phyloP scores from a whole-genome alignment of 2,797 vertebrate genomes.

The Hydrocynus forskahlii region DNA sequence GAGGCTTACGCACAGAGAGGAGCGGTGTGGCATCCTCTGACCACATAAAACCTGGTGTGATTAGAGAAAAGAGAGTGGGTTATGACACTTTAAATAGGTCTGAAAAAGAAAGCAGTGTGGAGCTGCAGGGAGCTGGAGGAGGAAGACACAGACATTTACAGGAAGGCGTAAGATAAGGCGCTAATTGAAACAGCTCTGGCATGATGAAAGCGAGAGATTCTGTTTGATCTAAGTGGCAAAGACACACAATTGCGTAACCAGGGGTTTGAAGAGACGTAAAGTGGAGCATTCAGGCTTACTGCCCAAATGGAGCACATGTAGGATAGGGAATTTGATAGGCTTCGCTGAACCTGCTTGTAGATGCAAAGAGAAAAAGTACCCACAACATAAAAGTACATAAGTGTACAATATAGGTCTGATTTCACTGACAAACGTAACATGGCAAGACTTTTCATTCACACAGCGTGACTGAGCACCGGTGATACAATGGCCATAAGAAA shows the following conservation, averaged over 20 bases:
- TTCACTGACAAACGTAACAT: too few species aligned
- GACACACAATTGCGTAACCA: neutral
- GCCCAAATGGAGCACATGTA: neutral
- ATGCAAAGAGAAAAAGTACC: neutral
- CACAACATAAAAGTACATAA: too few species aligned
- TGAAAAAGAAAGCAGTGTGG: conserved; percentile 10
- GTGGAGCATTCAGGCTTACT: neutral
- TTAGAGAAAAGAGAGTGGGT: conserved; percentile 1
- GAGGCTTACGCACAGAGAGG: conserved; percentile 13
- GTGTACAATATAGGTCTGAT: too few species aligned
- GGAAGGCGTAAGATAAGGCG: conserved; percentile 15
- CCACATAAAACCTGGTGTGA: neutral
- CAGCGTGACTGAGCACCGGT: too few species aligned
- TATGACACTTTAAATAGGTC: conserved; percentile 19
- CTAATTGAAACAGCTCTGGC: conserved; percentile 40
- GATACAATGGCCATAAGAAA: too few species aligned
- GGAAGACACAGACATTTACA: conserved; percentile 24
- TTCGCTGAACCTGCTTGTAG: neutral
- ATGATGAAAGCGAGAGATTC: conserved; percentile 15
- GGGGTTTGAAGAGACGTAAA: neutral
- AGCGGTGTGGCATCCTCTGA: neutral
- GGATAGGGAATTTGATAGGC: neutral
- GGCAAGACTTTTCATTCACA: too few species aligned
- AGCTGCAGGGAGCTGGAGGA: conserved; percentile 13
- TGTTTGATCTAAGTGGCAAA: conserved; percentile 13